phyloP scores from a whole-genome alignment of 2,113 vertebrate species.

The Sceloporus tristichus region DNA sequence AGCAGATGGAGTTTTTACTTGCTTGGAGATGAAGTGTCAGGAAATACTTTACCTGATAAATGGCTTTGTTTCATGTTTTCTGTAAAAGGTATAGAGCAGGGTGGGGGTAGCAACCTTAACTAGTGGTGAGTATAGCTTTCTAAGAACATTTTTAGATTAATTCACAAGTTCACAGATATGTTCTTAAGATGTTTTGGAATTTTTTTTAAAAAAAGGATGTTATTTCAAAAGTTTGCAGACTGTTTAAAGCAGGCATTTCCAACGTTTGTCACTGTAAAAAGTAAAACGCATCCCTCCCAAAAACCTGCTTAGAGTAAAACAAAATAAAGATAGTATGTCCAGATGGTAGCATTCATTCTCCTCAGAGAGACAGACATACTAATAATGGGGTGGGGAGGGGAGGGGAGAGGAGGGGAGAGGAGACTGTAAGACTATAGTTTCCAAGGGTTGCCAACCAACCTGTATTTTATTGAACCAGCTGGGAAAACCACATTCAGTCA shows the following conservation, averaged over 20 bases:
- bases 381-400: neutral
- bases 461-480: slow-evolving; percentile 1
- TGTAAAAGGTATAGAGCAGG: neutral
- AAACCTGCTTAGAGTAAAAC: slow-evolving; percentile 16
- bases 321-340: slow-evolving; percentile 36
- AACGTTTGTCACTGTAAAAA: slow-evolving; percentile 8
- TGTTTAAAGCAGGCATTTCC: slow-evolving; percentile 21
- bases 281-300: neutral
- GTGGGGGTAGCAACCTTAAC: no score
- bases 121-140: neutral
- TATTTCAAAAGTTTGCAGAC: neutral
- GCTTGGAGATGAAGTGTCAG: no score
- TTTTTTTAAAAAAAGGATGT: neutral
- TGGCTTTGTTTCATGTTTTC: neutral
- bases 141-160: neutral
- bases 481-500: neutral
- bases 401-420: neutral
- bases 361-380: slow-evolving; percentile 12
- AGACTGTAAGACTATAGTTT: neutral
- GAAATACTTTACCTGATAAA: neutral
- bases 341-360: slow-evolving; percentile 20
- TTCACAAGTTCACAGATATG: neutral
- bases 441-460: slow-evolving; percentile 1
- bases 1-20: neutral
- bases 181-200: neutral